Evolutionary conservation across 2,888 invertebrate genomes (phyloP), one percentile per base, ranked within the genome.

Genomic region (Zelleria hepariella): DNA sequence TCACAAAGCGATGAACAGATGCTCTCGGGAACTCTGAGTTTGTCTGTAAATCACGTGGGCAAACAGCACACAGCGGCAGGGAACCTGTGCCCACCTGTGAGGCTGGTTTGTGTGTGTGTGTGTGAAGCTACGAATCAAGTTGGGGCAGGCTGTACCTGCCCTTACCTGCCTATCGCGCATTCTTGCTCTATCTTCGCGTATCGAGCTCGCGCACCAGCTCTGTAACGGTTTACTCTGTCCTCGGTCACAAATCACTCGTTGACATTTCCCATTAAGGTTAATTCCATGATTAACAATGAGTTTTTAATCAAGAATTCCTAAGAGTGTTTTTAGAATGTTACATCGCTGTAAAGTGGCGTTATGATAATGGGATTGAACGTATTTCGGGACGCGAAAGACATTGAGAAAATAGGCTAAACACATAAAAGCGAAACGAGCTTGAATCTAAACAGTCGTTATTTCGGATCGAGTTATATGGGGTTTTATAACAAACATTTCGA

Each of bases 31-130:
- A 72, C 74, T 72, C 80, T 70, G 80, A 75, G 74, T 86, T 85
- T 86, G 82, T 78, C 79, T 85, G 87, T 86, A 76, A 87, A 88
- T 87, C 82, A 86, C 72, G 79, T 75, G 76, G 69, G 73, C 79
- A 87, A 86, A 88, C 78, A 86, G 69, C 73, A 69, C 75, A 70
- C 78, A 78, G 73, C 24, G 62, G 61, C 59, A 42, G 32, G 61
- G 53, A 27, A 61, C 63, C 60, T 59, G 63, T 62, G 58, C 15
- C 10, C 32, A 42, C 58, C 53, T 32, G 62, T 62, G 58, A 21
- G 48, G 8, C 32, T 15, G 10, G 32, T 42, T 42, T 15, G 55
- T 55, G 59, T 61, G 66, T 61, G 66, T 64, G 65, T 52, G 48
- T 10, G 65, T 71, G 72, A 74, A 74, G 73, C 71, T 75, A 71